Percentiles rank a stretch among this genome's conserved stretches.
Conservation (phyloP, 2,113 vertebrate genomes). For the Arenaria interpres region DNA sequence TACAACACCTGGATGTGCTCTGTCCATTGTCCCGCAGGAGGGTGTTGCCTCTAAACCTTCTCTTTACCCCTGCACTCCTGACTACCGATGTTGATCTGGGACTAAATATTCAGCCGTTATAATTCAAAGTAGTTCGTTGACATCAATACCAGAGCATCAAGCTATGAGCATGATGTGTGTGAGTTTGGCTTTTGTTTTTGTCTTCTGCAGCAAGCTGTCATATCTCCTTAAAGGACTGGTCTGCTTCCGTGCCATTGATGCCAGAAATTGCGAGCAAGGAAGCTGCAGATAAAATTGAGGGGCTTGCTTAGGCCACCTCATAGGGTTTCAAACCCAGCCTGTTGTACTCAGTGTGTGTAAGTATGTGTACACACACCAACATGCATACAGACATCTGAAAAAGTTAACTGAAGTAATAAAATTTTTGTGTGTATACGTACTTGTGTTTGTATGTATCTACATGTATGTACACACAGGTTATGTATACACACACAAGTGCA, state of each 20-base stretch:
- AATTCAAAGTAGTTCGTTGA: background rate
- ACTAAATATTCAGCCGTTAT: background rate
- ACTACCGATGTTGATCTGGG: background rate
- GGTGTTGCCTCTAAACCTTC: background rate
- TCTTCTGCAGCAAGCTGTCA: background rate
- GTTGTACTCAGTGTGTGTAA: background rate
- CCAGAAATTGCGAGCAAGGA: background rate
- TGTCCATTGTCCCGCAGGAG: background rate
- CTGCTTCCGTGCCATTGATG: background rate
- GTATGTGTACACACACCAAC: background rate
- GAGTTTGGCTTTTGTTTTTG: background rate
- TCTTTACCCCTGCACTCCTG: background rate
- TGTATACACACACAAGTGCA: fast-evolving
- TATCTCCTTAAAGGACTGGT: background rate
- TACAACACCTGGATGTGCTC: background rate
- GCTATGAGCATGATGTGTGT: background rate
- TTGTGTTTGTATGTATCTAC: background rate
- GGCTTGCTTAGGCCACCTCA: background rate
- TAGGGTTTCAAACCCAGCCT: background rate
- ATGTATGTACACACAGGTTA: background rate
- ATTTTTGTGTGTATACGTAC: background rate
- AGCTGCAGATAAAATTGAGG: background rate
- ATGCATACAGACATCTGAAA: background rate
- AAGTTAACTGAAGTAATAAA: background rate
- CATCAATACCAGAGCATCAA: background rate